Evolutionary conservation across 1,140 invertebrate genomes (phyloP), one percentile per base, ranked within the genome.

Genomic region (Drosophila subpulchrella): DNA sequence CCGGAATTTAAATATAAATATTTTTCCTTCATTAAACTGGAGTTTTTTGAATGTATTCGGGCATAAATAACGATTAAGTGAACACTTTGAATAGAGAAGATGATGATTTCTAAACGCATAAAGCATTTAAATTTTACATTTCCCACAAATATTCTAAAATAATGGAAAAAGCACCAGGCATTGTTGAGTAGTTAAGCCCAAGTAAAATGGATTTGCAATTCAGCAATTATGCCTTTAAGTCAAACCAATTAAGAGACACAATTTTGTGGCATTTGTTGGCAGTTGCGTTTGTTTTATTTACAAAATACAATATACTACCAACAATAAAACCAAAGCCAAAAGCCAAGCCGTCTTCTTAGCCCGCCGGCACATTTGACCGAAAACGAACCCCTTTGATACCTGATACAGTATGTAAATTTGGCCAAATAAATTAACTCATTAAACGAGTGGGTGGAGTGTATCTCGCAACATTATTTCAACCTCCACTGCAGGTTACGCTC

Each of bases 351-450:
- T 6, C 17, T 42, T 10, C 17, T 42, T 32, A 6, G 32, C 7
- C 47, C 13, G 4, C 47, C 27, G 8, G 32, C 27, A 15, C 47
- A 36, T 17, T 12, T 34, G 34, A 15, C 15, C 44, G n/a, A 54
- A 10, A 32, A 17, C 44, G 20, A 54, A 13, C 32, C 55, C 39
- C 27, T 57, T 42, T 61, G 46, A 51, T 47, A 59, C 42, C 58
- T 61, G 20, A 51, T 30, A 39, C 15, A 27, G 57, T 38, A 61
- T 61, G 58, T 51, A 41, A 51, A 61, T 42, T 63, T 56, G 6
- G n/a, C n/a, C 27, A 41, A 67, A 67, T 50, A 67, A 67, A 67
- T 67, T 8, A 51, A 63, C 59, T 51, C n/a, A 24, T 17, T 53
- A 53, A 20, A 17, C 50, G 50, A 53, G 50, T 53, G 50, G 50